Evolutionary conservation across 2,888 invertebrate species (phyloP).

Genomic region (Ophion slaviceki): DNA sequence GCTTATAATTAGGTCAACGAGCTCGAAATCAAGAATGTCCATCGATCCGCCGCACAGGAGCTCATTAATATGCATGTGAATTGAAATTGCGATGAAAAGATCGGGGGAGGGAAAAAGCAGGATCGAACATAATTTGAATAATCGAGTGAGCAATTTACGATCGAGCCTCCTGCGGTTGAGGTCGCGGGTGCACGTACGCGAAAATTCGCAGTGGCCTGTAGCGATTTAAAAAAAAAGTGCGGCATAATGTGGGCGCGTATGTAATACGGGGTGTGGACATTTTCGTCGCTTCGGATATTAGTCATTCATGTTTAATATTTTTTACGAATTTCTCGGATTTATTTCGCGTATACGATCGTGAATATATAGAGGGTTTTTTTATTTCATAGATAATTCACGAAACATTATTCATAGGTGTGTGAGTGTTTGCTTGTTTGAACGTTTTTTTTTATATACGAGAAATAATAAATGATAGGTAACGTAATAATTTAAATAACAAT

Average conservation of each 20-base stretch:
- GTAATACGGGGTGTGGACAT: not conserved
- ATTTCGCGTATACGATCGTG: not conserved
- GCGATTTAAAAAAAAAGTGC: not conserved
- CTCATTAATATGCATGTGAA: conserved; percentile 47
- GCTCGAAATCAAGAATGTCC: conserved; percentile 55
- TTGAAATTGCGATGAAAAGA: conserved; percentile 12
- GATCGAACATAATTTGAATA: not conserved
- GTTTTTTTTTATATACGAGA: not conserved
- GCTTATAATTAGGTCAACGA: conserved; percentile 62
- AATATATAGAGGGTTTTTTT: not conserved
- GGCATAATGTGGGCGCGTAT: not conserved
- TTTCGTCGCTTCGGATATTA: not conserved
- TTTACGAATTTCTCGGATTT: not conserved
- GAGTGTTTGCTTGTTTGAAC: not conserved
- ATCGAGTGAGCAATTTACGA: not conserved
- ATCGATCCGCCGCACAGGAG: conserved; percentile 45
- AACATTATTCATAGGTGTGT: no score
- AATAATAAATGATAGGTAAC: not conserved
- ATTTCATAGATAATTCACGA: not conserved
- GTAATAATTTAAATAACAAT: no score
- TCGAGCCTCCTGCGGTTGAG: not conserved
- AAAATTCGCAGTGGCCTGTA: not conserved
- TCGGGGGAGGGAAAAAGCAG: not conserved
- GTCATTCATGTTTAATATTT: not conserved
- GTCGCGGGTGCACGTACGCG: not conserved